Conservation (phyloP, 2,797 vertebrate genomes). For the Carapus acus region DNA sequence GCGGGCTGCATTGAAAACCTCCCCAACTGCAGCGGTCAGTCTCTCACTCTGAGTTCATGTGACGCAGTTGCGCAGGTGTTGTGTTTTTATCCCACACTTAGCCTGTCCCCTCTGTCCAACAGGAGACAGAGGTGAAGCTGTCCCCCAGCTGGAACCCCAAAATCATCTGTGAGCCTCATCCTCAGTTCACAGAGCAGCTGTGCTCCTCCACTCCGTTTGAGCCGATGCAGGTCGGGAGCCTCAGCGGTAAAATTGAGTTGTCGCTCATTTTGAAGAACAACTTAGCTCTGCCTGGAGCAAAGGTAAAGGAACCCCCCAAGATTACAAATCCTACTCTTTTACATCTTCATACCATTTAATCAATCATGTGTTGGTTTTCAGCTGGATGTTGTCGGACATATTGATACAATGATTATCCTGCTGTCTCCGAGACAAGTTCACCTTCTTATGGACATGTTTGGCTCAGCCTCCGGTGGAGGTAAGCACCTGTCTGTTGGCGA, state of each 20-base stretch:
- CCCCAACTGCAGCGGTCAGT: constrained; percentile 82
- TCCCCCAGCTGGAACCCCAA: constrained; percentile 99
- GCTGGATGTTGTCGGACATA: constrained; percentile 91
- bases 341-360: background rate
- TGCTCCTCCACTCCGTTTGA: constrained; percentile 83
- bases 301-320: no score
- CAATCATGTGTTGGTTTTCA: constrained; percentile 53
- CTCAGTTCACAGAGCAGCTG: constrained; percentile 87
- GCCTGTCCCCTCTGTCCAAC: constrained; percentile 12
- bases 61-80: background rate
- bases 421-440: constrained; percentile 94
- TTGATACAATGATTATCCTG: constrained; percentile 86
- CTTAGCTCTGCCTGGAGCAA: constrained; percentile 91
- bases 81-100: constrained; percentile 6
- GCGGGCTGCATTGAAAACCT: constrained; percentile 83
- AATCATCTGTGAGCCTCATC: constrained; percentile 96
- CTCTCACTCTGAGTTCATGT: background rate
- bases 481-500: constrained; percentile 44
- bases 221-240: constrained; percentile 86
- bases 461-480: constrained; percentile 87
- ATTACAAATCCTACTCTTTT: background rate
- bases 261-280: constrained; percentile 94
- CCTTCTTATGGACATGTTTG: constrained; percentile 89
- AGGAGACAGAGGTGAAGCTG: constrained; percentile 96
- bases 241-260: constrained; percentile 84